Evolutionary conservation across 1,140 invertebrate genomes (phyloP), one percentile per base, ranked within the genome.

Genomic region (Nylanderia fulva): DNA sequence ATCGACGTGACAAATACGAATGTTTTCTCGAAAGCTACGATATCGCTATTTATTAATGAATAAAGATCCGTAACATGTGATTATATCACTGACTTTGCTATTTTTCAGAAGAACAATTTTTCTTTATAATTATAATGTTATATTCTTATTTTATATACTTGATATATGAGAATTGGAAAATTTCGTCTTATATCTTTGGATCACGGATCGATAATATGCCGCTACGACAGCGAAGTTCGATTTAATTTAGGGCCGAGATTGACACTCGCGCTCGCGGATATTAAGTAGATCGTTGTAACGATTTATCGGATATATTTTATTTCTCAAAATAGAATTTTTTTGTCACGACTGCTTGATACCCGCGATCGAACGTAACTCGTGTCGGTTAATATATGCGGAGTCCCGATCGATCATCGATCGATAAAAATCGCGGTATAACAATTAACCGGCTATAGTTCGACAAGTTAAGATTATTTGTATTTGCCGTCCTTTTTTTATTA

Each of bases 321-420:
- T 69, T 56, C 64, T 29, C 45, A 68, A 21, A 39, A 39, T 72
- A 18, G 33, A 29, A 72, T 58, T 27, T 27, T 18, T n/a, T n/a
- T n/a, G n/a, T 56, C 21, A 21, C 33, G 33, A 33, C 54, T 82
- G 66, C 77, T 82, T 82, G 77, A 29, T 72, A 82, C 9, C 54
- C 66, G 77, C 52, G 77, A 71, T n/a, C 36, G 76, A 68, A 45
- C 63, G 42, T 77, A 77, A 77, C 7, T 77, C 13, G 39, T 42
- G 36, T 82, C 66, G 77, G 64, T 82, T 82, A 60, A 82, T 72
- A 82, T 72, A 72, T 60, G 77, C 77, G 77, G 77, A 82, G 77
- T 82, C 77, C 77, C 77, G 77, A 71, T 82, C 54, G 66, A 82
- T 82, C 77, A 56, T 80, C 77, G 64, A 71, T 80, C 48, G 77